Percentiles rank a stretch among this genome's conserved stretches.
Evolutionary conservation across 2,888 invertebrate species (phyloP).

Genomic region (Euphydryas editha): DNA sequence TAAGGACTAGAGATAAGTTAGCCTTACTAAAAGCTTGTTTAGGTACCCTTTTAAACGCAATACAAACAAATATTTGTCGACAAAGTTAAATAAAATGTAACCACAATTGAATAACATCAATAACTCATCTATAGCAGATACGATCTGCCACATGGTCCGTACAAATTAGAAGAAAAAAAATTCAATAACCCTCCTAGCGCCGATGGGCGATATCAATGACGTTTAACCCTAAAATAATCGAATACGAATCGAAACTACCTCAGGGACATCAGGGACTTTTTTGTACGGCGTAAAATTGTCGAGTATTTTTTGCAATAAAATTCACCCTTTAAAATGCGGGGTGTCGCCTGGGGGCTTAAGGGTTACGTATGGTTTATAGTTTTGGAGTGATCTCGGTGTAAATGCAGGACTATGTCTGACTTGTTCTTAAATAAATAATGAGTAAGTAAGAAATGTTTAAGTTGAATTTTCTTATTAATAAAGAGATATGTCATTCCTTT

Average conservation of each 20-base stretch:
- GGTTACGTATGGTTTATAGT: conserved; percentile 39
- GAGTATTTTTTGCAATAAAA: conserved; percentile 76
- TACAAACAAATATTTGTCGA: neutral
- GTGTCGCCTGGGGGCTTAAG: conserved; percentile 36
- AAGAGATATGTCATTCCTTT: neutral
- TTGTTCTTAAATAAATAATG: neutral
- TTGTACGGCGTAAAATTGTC: conserved; percentile 74
- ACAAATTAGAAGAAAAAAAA: conserved; percentile 79
- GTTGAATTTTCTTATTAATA: neutral
- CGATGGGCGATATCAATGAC: conserved; percentile 81
- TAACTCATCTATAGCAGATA: conserved; percentile 62
- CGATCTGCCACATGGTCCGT: conserved; percentile 63
- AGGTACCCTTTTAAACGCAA: neutral
- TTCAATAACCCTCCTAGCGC: conserved; percentile 71
- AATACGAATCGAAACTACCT: conserved; percentile 81
- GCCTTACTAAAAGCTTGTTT: neutral
- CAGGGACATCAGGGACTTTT: conserved; percentile 74
- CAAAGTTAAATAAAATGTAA: conserved; percentile 1
- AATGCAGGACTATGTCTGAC: conserved; percentile 26
- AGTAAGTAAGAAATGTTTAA: neutral
- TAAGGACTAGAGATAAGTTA: too few species aligned
- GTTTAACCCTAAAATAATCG: conserved; percentile 84
- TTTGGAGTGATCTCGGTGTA: conserved; percentile 37
- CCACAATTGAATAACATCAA: conserved; percentile 54
- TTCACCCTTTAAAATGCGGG: conserved; percentile 70